Base-by-base conservation (phyloP, 2,888 invertebrate genomes). In the Eupithecia subumbrata region DNA sequence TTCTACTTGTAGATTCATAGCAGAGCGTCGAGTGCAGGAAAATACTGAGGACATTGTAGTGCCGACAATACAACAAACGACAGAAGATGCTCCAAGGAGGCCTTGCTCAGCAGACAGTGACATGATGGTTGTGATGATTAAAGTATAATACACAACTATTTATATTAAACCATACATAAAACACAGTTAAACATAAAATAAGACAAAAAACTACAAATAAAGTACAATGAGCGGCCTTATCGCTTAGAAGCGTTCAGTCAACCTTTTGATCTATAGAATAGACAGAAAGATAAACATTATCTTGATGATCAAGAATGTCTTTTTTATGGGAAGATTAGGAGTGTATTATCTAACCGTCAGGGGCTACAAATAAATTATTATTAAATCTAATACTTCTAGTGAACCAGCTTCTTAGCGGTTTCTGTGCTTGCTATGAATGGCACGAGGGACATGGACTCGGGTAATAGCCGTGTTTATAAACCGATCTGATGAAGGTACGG, bases 381-480 rank as follows among this genome's bases (percentile, higher is more conserved):
- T 12, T 56, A 9, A 48, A 7, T 7, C 9, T 60, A 60, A 22
- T 9, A 60, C 22, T 22, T 56, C 5, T 22, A 70, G 52, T 71
- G 5, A 66, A 30, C 69, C 68, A 75, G 69, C 72, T 69, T 30
- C n/a, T 64, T 48, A 25, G 25, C 5, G 5, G 2, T 4, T 0
- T 43, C 69, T 72, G 48, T 52, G 64, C 14, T 68, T n/a, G 45
- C 48, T 18, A 64, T 72, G 72, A 69, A 69, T 69, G 69, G 75
- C 69, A 75, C 66, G 74, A 66, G 82, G 60, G 34, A 64, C 71
- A 60, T 71, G 73, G 70, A 69, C 71, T 73, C n/a, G 9, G 73
- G 48, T 25, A 69, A 72, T 66, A 37, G 64, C 69, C 48, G 43
- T 69, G 72, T 67, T 72, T 56, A 72, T 72, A 73, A 69, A 69